Evolutionary conservation across 1,140 invertebrate species (phyloP).

Genomic region (Asbolus verrucosus): DNA sequence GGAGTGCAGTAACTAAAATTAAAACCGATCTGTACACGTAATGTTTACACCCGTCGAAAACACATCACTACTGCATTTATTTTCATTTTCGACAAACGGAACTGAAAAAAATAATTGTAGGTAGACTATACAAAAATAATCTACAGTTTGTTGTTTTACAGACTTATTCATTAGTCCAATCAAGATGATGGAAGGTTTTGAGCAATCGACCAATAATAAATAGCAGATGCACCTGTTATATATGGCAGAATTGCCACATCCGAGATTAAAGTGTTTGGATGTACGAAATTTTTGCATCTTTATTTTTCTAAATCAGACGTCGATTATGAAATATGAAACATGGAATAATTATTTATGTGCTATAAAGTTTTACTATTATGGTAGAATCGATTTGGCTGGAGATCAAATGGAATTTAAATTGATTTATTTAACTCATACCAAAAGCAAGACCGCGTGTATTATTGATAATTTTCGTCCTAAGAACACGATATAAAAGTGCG

Average conservation of each 20-base stretch:
- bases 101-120: too few relatives aligned
- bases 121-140: too few relatives aligned
- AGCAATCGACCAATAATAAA: too few relatives aligned
- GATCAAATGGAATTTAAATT: conserved; percentile 28
- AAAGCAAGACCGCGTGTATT: neutral
- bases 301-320: neutral
- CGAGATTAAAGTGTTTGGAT: too few relatives aligned
- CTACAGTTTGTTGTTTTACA: too few relatives aligned
- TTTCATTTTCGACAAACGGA: neutral
- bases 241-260: too few relatives aligned
- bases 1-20: conserved; percentile 33
- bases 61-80: conserved; percentile 11
- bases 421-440: conserved; percentile 17
- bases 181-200: too few relatives aligned
- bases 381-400: conserved; percentile 19
- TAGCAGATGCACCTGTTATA: too few relatives aligned
- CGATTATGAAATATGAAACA: conserved; percentile 7
- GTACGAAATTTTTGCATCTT: too few relatives aligned
- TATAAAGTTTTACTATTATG: conserved; percentile 17
- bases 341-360: conserved; percentile 14
- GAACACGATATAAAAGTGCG: too few relatives aligned
- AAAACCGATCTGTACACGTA: conserved; percentile 6
- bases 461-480: too few relatives aligned
- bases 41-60: conserved; percentile 24
- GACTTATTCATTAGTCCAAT: too few relatives aligned